Evolutionary conservation across 2,888 invertebrate species (phyloP), one percentile per base, ranked within the genome.

Genomic region (Bhutanitis thaidina): DNA sequence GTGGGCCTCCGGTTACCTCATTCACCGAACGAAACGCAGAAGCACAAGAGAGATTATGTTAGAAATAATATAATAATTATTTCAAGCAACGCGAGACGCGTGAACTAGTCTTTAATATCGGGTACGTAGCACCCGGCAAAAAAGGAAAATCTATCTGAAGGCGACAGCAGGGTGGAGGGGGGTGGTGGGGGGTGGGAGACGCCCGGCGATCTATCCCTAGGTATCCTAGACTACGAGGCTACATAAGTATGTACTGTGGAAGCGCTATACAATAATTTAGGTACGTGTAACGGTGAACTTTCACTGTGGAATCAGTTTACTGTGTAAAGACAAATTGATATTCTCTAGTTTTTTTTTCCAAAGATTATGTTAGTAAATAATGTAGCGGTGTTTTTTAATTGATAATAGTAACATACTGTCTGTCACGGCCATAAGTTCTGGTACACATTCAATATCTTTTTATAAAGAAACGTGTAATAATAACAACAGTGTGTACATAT

Each of bases 101-200:
- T 51, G 30, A 44, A 65, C 69, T 75, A 74, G 77, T 77, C 62
- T 74, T 77, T 76, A 77, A 80, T 80, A 82, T 80, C 71, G 75
- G 70, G 74, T 64, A 69, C 64, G 64, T 65, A 63, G 70, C 64
- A 60, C 60, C 60, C 67, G 64, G 71, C 69, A 70, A 77, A 82
- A 82, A 80, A 75, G 75, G 77, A 81, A 80, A 77, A 76, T 77
- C 76, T 76, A 77, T 79, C 76, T 62, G 62, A 64, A 75, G 76
- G 74, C 75, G 77, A 76, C 72, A 73, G 69, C 58, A 61, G 69
- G 67, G 55, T 57, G 58, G 60, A 52, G 58, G 60, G 56, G 56
- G 49, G 44, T 48, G 41, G 45, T 20, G 35, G 58, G 60, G 57
- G 56, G 49, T 46, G 49, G 41, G 47, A 25, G 38, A 43, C 49